Percentiles rank a stretch among this genome's conserved stretches.
Conservation (phyloP, 2,888 invertebrate species). For the Calliphora vomitoria region DNA sequence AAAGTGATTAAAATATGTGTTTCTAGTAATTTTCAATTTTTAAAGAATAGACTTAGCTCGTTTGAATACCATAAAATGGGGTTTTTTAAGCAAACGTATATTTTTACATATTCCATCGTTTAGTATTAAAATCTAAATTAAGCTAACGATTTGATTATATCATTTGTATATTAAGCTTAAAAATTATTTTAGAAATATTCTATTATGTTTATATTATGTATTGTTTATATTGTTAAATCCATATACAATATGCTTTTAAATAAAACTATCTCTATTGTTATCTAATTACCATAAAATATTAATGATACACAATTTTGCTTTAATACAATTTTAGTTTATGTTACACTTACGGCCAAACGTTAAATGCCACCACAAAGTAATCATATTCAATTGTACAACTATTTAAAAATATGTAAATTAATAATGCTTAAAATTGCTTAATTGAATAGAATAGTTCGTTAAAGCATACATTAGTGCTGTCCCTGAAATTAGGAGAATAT, state of each 20-base stretch:
- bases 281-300: conserved; percentile 4
- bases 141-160: too few relatives aligned
- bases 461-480: background rate
- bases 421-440: background rate
- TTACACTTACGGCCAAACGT: too few relatives aligned
- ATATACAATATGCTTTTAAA: background rate
- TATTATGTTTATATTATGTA: background rate
- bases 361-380: background rate
- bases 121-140: too few relatives aligned
- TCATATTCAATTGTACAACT: background rate
- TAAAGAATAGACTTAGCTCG: too few relatives aligned
- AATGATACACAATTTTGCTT: background rate
- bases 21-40: too few relatives aligned
- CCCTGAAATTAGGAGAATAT: too few relatives aligned
- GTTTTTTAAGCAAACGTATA: too few relatives aligned
- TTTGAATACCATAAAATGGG: too few relatives aligned
- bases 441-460: background rate
- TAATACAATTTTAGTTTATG: background rate
- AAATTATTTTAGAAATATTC: background rate
- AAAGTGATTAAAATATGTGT: too few relatives aligned
- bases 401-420: conserved; percentile 1
- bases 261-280: background rate
- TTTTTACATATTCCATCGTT: too few relatives aligned
- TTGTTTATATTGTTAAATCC: background rate
- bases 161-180: background rate